These are phyloP conservation scores for Oligia latruncula DNA, from an alignment of 2,888 invertebrate genomes.

Conservation along the genomic window DNA sequence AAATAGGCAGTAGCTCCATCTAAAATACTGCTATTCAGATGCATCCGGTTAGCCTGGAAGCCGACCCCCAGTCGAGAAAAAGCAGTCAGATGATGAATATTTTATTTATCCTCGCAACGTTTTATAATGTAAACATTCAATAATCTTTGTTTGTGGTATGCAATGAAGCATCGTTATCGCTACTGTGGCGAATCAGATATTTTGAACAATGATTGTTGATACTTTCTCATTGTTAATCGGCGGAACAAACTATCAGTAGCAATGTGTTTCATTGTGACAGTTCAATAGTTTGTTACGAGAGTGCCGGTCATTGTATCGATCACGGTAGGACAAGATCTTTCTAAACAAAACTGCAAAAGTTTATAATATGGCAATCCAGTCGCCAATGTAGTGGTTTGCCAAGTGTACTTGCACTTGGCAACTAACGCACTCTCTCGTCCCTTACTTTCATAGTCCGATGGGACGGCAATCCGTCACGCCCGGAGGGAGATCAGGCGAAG, in stretches of 20 bases:
- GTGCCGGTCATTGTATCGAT: neutral
- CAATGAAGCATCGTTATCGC: conserved; percentile 4
- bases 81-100: neutral
- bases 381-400: neutral
- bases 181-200: conserved; percentile 14
- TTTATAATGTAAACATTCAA: neutral
- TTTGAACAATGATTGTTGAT: conserved; percentile 27
- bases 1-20: neutral
- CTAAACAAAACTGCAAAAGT: neutral
- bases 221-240: neutral
- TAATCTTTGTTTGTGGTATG: conserved; percentile 15
- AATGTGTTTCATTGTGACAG: too few species aligned
- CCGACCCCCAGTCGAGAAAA: neutral
- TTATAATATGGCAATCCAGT: neutral
- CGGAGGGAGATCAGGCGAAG: too few species aligned
- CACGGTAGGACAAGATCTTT: neutral
- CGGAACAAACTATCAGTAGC: too few species aligned
- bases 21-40: neutral
- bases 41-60: neutral
- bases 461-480: too few species aligned
- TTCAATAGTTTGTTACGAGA: too few species aligned
- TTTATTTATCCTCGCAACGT: neutral
- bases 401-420: too few species aligned
- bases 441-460: too few species aligned
- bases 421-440: too few species aligned